Evolutionary conservation across 2,888 invertebrate species (phyloP), one percentile per base, ranked within the genome.

Genomic region (Actias luna): DNA sequence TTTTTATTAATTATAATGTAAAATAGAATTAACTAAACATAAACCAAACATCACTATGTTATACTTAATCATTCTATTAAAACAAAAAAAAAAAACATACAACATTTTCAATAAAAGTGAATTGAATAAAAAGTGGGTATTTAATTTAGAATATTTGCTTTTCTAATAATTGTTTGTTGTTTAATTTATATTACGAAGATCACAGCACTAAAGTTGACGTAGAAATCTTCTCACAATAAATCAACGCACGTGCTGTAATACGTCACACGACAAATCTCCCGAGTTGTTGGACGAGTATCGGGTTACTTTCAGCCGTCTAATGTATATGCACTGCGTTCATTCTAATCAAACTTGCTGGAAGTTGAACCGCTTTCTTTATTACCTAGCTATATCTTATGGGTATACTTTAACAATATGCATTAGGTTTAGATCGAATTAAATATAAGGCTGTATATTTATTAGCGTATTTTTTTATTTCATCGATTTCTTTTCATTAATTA

Each of bases 231-330:
- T 65, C 55, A 29, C 29, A 58, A 62, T 62, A 62, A 58, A 55
- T 69, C 67, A 46, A 64, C 64, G 74, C 80, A 81, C 79, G 80
- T 82, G 80, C 71, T 67, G 36, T 58, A 63, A 69, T 67, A 72
- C 73, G 79, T 84, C 82, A 77, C 65, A 64, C 74, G 77, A 83
- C 81, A 79, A 78, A 77, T 83, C 78, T 64, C 65, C 68, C 70
- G 80, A 87, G 82, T 76, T 76, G 84, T 85, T 78, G 77, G 75
- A 78, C 79, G 73, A 76, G 82, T 82, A 77, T 85, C 81, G 66
- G 68, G 77, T 85, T 85, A 81, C 85, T 77, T 66, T 69, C 73
- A 67, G 67, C 65, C 65, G 66, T 55, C 55, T 29, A 29, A 52
- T 59, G 68, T 70, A 69, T 69, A 65, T 70, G 67, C 70, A 69